phyloP scores from a whole-genome alignment of 2,797 vertebrate genomes.

The Harpagifer antarcticus region DNA sequence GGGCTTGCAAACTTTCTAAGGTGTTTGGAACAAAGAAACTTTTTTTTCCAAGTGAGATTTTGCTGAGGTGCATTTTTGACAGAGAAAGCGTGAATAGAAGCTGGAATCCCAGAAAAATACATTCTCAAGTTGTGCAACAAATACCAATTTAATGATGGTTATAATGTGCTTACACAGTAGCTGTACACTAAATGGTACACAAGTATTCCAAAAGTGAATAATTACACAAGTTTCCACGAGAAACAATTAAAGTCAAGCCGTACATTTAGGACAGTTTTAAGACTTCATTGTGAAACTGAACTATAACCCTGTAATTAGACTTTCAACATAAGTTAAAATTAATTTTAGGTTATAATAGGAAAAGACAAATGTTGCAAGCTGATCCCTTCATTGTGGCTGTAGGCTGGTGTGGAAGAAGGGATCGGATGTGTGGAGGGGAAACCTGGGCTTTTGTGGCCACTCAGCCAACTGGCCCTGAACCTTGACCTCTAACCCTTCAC shows the following conservation, averaged over 20 bases:
- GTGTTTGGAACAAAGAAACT: constrained; percentile 77
- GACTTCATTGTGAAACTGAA: constrained; percentile 53
- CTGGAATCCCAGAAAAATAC: constrained; percentile 10
- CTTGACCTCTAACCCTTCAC: constrained; percentile 86
- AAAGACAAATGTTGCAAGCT: constrained; percentile 75
- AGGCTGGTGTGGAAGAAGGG: constrained; percentile 70
- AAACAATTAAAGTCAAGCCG: constrained; percentile 49
- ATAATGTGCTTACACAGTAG: constrained; percentile 27
- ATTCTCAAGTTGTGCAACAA: constrained; percentile 14
- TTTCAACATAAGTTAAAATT: constrained; percentile 53
- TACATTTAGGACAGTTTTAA: constrained; percentile 37
- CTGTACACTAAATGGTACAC: constrained; percentile 28
- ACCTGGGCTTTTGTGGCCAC: constrained; percentile 82
- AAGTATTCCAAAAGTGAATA: constrained; percentile 31
- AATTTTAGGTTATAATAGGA: constrained; percentile 65
- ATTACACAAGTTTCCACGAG: constrained; percentile 57
- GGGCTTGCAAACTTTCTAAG: constrained; percentile 68
- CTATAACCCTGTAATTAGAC: constrained; percentile 48
- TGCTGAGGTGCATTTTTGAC: constrained; percentile 37
- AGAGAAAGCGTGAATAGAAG: neutral
- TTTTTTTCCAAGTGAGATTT: constrained; percentile 43
- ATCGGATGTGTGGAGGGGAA: constrained; percentile 82
- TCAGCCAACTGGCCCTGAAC: constrained; percentile 86
- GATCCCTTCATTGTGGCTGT: constrained; percentile 70
- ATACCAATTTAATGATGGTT: neutral